These are phyloP conservation scores for Hyposoter didymator DNA, from an alignment of 2,888 invertebrate species.

Conservation along the genomic window DNA sequence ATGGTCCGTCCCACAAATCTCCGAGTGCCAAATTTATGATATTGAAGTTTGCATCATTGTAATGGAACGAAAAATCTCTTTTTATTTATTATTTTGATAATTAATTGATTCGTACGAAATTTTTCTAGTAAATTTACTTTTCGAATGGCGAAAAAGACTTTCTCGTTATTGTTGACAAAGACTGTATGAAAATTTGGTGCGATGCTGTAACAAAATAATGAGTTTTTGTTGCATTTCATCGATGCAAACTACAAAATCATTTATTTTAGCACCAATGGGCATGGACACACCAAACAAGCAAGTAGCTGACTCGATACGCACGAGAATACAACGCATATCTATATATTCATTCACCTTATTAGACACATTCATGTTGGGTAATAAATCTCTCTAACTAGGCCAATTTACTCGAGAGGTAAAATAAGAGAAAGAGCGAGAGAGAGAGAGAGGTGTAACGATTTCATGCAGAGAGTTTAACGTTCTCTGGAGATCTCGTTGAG, in stretches of 20 bases:
- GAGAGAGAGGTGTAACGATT: constrained; percentile 51
- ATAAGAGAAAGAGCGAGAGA: background rate
- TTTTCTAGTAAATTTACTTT: too few relatives aligned
- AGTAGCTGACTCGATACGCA: constrained; percentile 13
- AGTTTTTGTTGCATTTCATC: too few relatives aligned
- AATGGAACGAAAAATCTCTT: too few relatives aligned
- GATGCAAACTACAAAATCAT: too few relatives aligned
- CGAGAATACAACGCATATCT: background rate
- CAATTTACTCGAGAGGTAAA: constrained; percentile 3
- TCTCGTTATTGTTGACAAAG: too few relatives aligned
- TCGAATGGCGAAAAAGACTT: too few relatives aligned
- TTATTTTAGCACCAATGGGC: background rate
- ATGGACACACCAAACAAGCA: constrained; percentile 34
- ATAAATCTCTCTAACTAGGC: constrained; percentile 65
- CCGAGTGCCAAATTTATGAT: too few relatives aligned
- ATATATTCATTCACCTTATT: background rate
- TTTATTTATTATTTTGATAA: too few relatives aligned
- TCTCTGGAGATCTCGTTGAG: constrained; percentile 50
- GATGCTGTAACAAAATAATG: too few relatives aligned
- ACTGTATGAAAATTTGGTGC: too few relatives aligned
- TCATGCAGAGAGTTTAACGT: constrained; percentile 61
- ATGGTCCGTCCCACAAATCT: too few relatives aligned
- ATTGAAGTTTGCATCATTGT: background rate
- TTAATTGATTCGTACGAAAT: too few relatives aligned
- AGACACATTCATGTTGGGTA: constrained; percentile 42